phyloP scores from a whole-genome alignment of 2,888 invertebrate genomes.

The Gastrophysa polygoni region DNA sequence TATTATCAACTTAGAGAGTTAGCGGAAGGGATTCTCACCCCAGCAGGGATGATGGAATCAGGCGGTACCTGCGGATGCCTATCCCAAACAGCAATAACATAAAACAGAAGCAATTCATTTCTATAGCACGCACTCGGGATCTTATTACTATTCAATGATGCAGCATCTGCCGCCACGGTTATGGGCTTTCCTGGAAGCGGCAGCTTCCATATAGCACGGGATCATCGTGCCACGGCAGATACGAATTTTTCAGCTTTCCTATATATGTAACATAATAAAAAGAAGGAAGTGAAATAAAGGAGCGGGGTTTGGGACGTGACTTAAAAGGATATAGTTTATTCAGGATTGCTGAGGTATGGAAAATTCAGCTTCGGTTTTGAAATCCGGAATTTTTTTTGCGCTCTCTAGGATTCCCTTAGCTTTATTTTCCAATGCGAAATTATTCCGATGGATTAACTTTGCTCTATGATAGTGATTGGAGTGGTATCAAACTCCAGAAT shows the following conservation, averaged over 20 bases:
- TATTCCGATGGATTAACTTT: too few relatives aligned
- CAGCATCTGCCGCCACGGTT: slow-evolving; percentile 52
- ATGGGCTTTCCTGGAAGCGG: slow-evolving; percentile 46
- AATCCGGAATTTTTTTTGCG: neutral
- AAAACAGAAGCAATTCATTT: slow-evolving; percentile 56
- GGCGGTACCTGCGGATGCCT: slow-evolving; percentile 45
- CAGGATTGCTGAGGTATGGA: neutral
- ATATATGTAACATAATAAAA: slow-evolving; percentile 32
- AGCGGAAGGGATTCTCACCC: slow-evolving; percentile 11
- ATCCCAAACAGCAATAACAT: slow-evolving; percentile 49
- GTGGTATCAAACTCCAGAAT: too few relatives aligned
- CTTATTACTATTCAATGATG: slow-evolving; percentile 61
- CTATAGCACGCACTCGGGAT: slow-evolving; percentile 55
- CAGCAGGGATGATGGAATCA: slow-evolving; percentile 34
- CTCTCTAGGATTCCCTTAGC: too few relatives aligned
- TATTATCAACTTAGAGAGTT: neutral
- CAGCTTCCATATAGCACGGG: slow-evolving; percentile 41
- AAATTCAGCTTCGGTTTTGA: neutral
- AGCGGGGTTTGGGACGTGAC: neutral
- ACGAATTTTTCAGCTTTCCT: slow-evolving; percentile 43
- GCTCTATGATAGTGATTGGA: too few relatives aligned
- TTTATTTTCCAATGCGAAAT: too few relatives aligned
- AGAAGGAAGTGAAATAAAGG: slow-evolving; percentile 3
- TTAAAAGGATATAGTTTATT: neutral
- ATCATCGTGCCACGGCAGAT: slow-evolving; percentile 37